Base-by-base conservation (phyloP, 1,140 invertebrate genomes). In the Brachionus rubens region DNA sequence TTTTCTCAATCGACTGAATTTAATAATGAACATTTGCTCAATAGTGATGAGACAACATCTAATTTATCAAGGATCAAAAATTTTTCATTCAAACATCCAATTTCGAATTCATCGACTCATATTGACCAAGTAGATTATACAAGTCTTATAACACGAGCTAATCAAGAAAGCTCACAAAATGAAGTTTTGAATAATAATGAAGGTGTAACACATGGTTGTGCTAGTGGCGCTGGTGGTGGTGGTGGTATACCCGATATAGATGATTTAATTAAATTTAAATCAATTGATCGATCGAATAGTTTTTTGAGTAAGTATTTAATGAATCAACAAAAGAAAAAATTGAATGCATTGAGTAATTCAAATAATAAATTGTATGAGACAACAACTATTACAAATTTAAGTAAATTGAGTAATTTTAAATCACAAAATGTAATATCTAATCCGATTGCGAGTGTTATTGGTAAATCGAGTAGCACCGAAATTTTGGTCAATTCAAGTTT, bases 231-330 rank as follows among this genome's bases (percentile, higher is more conserved):
- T n/a, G n/a, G n/a, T n/a, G n/a, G n/a, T n/a, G n/a, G n/a, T n/a
- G n/a, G n/a, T n/a, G n/a, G 16, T 10, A 65, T 65, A 1, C 19
- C 36, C 7, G 40, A 65, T 24, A 65, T 43, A 24, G 59, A 43
- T n/a, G 40, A 65, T 12, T 24, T 43, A 5, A 21, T 43, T 9
- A 65, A 65, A 41, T 12, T 14, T 40, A 65, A 43, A 6, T 1
- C 16, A 43, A 43, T 26, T 41, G 59, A 43, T 65, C 41, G 59
- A 65, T 65, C 59, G 43, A 65, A 65, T 46, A 65, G 16, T 24
- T 65, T 65, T 43, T 43, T 65, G 19, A 43, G 30, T 43, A 41
- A 65, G 30, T 65, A 65, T 43, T 26, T 65, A 4, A 65, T 43
- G 36, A 65, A 41, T 46, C 16, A 28, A 43, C 36, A 46, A 41